These are phyloP conservation scores for Bombyx mori DNA, from an alignment of 1,140 invertebrate species.

Conservation along the genomic window ASM3026992v2 NC_085125.1:10248001-10248500, in stretches of 20 bases:
- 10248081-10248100: no score
- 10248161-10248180: conserved; percentile 17
- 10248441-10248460: no score
- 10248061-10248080: not conserved
- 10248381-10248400: no score
- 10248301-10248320: not conserved
- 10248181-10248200: conserved; percentile 7
- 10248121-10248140: conserved; percentile 16
- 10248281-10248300: conserved; percentile 28
- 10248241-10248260: conserved; percentile 20
- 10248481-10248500: no score
- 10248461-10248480: no score
- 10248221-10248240: conserved; percentile 7
- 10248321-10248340: no score
- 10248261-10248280: conserved; percentile 32
- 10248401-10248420: no score
- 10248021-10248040: not conserved
- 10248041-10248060: not conserved
- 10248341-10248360: no score
- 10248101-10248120: not conserved
- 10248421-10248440: no score
- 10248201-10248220: conserved; percentile 9
- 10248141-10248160: conserved; percentile 19
- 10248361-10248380: no score
- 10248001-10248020: not conserved